Evolutionary conservation across 2,888 invertebrate species (phyloP).

Genomic region (Drosophila neotestacea): DNA sequence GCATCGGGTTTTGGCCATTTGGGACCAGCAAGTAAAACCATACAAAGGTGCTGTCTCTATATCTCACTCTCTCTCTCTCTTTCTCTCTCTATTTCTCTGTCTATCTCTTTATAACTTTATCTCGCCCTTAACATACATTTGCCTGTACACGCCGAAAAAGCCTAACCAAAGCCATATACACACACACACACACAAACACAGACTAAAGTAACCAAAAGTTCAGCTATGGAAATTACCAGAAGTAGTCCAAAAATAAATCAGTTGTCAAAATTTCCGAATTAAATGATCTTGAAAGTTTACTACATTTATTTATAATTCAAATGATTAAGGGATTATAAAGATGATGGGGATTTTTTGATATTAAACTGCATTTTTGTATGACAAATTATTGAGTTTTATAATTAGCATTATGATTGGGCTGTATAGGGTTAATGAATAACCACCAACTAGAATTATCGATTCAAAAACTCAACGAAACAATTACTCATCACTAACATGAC

Average conservation of each 20-base stretch:
- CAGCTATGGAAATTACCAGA: not conserved
- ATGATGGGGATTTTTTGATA: not conserved
- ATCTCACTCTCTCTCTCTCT: slow-evolving; percentile 20
- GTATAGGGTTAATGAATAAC: slow-evolving; percentile 10
- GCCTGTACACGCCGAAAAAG: slow-evolving; percentile 34
- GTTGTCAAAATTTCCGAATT: too few relatives aligned
- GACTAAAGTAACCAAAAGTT: too few relatives aligned
- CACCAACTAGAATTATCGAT: not conserved
- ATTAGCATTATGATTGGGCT: not conserved
- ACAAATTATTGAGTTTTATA: slow-evolving; percentile 3
- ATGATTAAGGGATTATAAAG: not conserved
- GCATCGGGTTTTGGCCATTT: slow-evolving; percentile 98
- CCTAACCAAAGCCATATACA: slow-evolving; percentile 42
- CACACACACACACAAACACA: slow-evolving; percentile 27
- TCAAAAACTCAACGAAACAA: not conserved
- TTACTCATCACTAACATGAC: slow-evolving; percentile 24
- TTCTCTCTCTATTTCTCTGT: slow-evolving; percentile 14
- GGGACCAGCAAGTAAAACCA: slow-evolving; percentile 91
- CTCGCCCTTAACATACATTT: slow-evolving; percentile 43
- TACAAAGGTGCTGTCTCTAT: slow-evolving; percentile 91
- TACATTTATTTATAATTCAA: not conserved
- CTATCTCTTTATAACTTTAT: slow-evolving; percentile 12
- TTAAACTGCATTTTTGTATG: not conserved
- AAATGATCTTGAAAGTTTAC: too few relatives aligned
- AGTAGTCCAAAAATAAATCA: not conserved